A percentile compares a stretch with the other conserved stretches of the same genome.
phyloP scores from a whole-genome alignment of 2,888 invertebrate species.

The Portevinia maculata region DNA sequence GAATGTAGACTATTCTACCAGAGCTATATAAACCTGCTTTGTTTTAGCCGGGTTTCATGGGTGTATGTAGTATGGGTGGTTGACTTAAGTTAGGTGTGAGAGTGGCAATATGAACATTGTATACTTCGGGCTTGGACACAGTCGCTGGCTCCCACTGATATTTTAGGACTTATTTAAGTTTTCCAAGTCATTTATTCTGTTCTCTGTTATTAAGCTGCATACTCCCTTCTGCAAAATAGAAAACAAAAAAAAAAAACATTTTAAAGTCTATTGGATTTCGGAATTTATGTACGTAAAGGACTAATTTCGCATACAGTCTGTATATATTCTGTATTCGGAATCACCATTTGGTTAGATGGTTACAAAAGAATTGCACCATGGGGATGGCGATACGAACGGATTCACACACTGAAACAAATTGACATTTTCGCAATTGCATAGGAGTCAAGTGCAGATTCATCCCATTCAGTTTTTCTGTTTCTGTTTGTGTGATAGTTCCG shows the following conservation, averaged over 20 bases:
- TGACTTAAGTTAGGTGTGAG: slow-evolving; percentile 46
- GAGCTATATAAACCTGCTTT: slow-evolving; percentile 38
- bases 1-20: slow-evolving; percentile 31
- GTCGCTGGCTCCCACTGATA: slow-evolving; percentile 55
- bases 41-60: slow-evolving; percentile 46
- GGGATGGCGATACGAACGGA: slow-evolving; percentile 28
- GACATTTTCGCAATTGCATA: slow-evolving; percentile 69
- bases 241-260: slow-evolving; percentile 23
- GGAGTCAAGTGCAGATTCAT: slow-evolving; percentile 66
- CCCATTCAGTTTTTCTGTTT: slow-evolving; percentile 44
- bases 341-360: slow-evolving; percentile 37
- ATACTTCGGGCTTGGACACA: slow-evolving; percentile 32
- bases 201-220: slow-evolving; percentile 46
- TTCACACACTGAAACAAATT: slow-evolving; percentile 68
- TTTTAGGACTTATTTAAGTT: slow-evolving; percentile 70
- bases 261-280: slow-evolving; percentile 61
- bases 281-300: slow-evolving; percentile 55
- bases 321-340: not conserved
- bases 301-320: slow-evolving; percentile 21
- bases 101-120: slow-evolving; percentile 49
- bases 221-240: slow-evolving; percentile 35
- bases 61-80: not conserved
- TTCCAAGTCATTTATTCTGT: slow-evolving; percentile 63
- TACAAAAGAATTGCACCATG: slow-evolving; percentile 36
- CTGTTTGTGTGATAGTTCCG: slow-evolving; percentile 2